Evolutionary conservation across 2,888 invertebrate species (phyloP).

Genomic region (Epistrophella euchroma): DNA sequence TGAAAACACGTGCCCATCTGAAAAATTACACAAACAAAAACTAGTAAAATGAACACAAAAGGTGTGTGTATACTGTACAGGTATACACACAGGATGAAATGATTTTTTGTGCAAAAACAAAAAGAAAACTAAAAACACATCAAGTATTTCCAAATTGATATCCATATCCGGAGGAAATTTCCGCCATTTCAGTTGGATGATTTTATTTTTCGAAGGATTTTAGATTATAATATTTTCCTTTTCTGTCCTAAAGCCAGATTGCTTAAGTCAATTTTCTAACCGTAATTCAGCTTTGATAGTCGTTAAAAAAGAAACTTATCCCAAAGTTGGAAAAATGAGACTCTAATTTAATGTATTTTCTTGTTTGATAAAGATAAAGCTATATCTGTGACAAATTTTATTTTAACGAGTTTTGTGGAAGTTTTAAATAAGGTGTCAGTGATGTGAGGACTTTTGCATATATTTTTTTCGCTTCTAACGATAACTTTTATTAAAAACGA

Average conservation of each 20-base stretch:
- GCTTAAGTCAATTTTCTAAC: conserved; percentile 8
- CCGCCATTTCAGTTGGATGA: conserved; percentile 17
- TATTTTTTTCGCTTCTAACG: not conserved
- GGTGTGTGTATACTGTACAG: not conserved
- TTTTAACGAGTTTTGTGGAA: not conserved
- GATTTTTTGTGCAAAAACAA: not conserved
- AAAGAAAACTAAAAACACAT: not conserved
- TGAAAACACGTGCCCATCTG: not conserved
- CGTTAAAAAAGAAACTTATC: not conserved
- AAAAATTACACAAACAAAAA: not conserved
- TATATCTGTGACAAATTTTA: not conserved
- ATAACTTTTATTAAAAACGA: not conserved
- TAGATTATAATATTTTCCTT: not conserved
- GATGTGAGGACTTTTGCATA: not conserved
- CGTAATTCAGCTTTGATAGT: conserved; percentile 2
- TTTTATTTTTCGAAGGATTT: conserved; percentile 5
- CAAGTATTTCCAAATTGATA: conserved; percentile 11
- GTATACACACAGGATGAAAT: not conserved
- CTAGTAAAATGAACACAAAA: not conserved
- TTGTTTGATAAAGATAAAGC: not conserved
- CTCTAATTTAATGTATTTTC: not conserved
- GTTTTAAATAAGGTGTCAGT: not conserved
- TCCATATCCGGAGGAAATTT: conserved; percentile 12
- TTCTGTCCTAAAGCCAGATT: not conserved
- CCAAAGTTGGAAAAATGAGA: not conserved